These are phyloP conservation scores for Dendrolimus punctatus DNA, from an alignment of 1,140 invertebrate genomes.

Conservation along the genomic window DNA sequence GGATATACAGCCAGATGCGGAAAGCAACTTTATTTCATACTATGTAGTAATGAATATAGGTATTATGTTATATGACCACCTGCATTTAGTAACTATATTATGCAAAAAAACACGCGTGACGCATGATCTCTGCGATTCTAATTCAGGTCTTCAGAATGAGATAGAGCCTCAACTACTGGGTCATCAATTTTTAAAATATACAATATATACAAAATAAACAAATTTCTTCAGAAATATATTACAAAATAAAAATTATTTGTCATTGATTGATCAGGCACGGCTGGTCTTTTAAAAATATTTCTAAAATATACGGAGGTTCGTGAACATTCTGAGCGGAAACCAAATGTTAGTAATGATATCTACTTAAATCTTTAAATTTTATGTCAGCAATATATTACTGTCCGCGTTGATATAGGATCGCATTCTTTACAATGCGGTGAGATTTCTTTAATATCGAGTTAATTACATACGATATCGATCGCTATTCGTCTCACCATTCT, in stretches of 20 bases:
- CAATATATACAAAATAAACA: too few relatives aligned
- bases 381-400: conserved; percentile 65
- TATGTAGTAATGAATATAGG: too few relatives aligned
- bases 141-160: too few relatives aligned
- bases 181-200: too few relatives aligned
- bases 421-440: conserved; percentile 44
- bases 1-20: too few relatives aligned
- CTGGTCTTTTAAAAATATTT: conserved; percentile 54
- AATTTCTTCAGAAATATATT: too few relatives aligned
- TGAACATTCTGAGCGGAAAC: conserved; percentile 40
- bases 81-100: too few relatives aligned
- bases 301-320: conserved; percentile 29
- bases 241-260: conserved; percentile 11
- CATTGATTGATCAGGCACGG: conserved; percentile 60
- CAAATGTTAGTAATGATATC: conserved; percentile 53
- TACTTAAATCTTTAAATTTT: conserved; percentile 55
- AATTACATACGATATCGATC: conserved; percentile 62
- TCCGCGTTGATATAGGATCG: conserved; percentile 34
- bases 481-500: conserved; percentile 41
- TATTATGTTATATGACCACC: too few relatives aligned
- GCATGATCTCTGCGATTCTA: too few relatives aligned
- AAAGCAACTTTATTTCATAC: too few relatives aligned
- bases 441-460: conserved; percentile 56
- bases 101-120: too few relatives aligned
- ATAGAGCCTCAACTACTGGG: too few relatives aligned